Evolutionary conservation across 1,140 invertebrate genomes (phyloP), one percentile per base, ranked within the genome.

Genomic region (Sesamia nonagrioides): DNA sequence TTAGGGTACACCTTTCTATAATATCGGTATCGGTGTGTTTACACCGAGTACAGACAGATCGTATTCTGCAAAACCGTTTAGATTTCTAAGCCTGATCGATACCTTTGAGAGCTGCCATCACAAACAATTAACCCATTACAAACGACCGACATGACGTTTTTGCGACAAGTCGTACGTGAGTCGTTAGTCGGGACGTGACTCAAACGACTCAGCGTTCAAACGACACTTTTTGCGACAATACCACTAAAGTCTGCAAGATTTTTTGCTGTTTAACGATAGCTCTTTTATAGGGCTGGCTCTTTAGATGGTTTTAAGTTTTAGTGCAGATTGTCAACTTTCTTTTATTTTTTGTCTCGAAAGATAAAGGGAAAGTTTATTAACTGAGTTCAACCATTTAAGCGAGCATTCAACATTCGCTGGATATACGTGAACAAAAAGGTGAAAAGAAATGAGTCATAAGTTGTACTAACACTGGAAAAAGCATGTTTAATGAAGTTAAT

Each of bases 201-300:
- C 40, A 45, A 27, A 45, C 63, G 63, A 50, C 42, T 6, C 66
- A 42, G n/a, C 37, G 17, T 18, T 21, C 37, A 18, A 42, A 42
- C 37, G 61, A 60, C 27, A 27, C 54, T 68, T 68, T 68, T 68
- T 68, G 63, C 18, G 37, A 45, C 40, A 69, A 69, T 69, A 50
- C 66, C 66, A 50, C 66, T 69, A 48, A 48, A 69, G 66, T 50
- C 42, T 69, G 66, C 42, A 40, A 18, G 63, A 48, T 50, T 69
- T 69, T 50, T 69, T 69, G 21, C 42, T 42, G 37, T 66, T 66
- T 21, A 42, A 66, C 42, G 61, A 50, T 48, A 69, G 42, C 40
- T 27, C 60, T 42, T 33, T n/a, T 8, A 27, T 27, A 69, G 66
- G 66, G 66, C 1, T 69, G 42, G 6, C 42, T 13, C 66, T 68